Base-by-base conservation (phyloP, 2,113 vertebrate species). In the Alethe castanea region DNA sequence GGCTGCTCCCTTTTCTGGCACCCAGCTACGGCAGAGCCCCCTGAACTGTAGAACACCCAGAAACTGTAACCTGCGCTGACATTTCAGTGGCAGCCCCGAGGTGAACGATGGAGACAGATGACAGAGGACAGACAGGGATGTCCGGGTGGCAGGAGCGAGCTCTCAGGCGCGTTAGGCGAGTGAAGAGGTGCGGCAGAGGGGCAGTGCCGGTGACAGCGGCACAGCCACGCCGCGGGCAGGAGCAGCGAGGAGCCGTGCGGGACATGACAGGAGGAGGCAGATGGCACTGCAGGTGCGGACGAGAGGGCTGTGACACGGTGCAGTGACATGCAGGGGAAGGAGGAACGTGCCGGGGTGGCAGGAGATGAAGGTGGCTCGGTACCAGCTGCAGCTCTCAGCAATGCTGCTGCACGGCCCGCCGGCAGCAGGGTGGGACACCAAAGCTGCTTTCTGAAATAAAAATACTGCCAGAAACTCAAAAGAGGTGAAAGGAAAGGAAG, bases 111-210 rank as follows among this genome's bases (percentile, higher is more conserved):
- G 79, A 8, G 22, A 35, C 65, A 29, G 59, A 3, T 4, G 66
- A 5, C 33, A 57, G n/a, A 26, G 52, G 25, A 42, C 13, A 31
- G 60, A 6, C 26, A 5, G 2, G 48, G 50, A 29, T 52, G 50
- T 52, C 15, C 50, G 50, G 50, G 50, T 52, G 50, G 50, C 54
- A 16, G 53, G 19, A 48, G 35, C 1, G 31, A 45, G 42, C 5
- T 7, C 33, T 13, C 19, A 3, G 44, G 2, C 0, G 1, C 52
- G 0, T 4, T 0, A 14, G 5, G 11, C 3, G 5, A n/a, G 67
- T 1, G 84, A 2, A 23, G 52, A 77, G 60, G 52, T 10, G 81
- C 3, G 65, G n/a, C 31, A n/a, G 2, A 33, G 2, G 45, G 40
- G 29, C 3, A 2, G 36, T 6, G 52, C 26, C 18, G 52, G 52